Percentiles rank a stretch among this genome's conserved stretches.
phyloP scores from a whole-genome alignment of 2,113 vertebrate species.

The Periophthalmus modestus region DNA sequence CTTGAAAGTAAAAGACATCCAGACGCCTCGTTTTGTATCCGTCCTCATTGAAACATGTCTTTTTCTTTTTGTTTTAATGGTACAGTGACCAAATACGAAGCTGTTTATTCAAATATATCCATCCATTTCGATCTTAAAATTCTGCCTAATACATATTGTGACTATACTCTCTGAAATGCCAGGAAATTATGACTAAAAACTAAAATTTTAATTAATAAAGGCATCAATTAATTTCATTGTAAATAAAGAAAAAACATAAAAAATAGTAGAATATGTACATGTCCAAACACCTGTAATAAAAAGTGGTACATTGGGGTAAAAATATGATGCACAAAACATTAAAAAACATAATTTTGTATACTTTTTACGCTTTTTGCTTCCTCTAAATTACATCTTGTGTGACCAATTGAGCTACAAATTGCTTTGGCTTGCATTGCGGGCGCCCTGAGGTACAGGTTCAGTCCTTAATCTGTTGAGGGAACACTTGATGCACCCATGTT shows the following conservation, averaged over 20 bases:
- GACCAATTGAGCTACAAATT: slow-evolving; percentile 16
- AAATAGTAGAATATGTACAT: neutral
- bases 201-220: neutral
- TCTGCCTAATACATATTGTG: too few species aligned
- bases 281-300: neutral
- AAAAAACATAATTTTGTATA: neutral
- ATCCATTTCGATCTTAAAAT: neutral
- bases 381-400: slow-evolving; percentile 4
- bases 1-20: slow-evolving; percentile 30
- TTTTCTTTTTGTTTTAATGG: neutral
- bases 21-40: neutral
- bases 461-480: slow-evolving; percentile 21
- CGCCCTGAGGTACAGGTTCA: slow-evolving; percentile 19
- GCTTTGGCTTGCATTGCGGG: slow-evolving; percentile 12
- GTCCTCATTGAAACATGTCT: neutral
- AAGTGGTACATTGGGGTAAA: neutral
- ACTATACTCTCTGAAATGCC: neutral
- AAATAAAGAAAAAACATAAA: neutral
- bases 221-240: neutral
- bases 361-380: neutral
- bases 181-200: neutral
- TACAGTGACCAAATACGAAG: neutral
- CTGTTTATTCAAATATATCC: neutral
- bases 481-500: slow-evolving; percentile 28
- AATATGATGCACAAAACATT: slow-evolving; percentile 11